Base-by-base conservation (phyloP, 1,140 invertebrate species). In the Metopolophium dirhodum region DNA sequence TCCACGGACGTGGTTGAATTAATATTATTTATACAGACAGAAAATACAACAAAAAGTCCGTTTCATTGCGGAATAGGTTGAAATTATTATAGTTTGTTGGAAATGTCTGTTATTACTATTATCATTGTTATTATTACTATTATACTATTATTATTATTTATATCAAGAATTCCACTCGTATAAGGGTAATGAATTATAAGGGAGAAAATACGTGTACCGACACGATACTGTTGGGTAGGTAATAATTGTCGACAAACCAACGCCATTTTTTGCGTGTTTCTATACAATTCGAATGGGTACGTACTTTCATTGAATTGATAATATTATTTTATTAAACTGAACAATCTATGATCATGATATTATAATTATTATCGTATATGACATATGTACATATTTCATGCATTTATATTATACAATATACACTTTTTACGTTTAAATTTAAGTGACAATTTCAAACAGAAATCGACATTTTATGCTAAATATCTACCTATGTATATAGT, bases 141-240 rank as follows among this genome's bases (percentile, higher is more conserved):
- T 54, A 23, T 54, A 23, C 22, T 54, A 7, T 54, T 54, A 23
- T 77, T 35, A 77, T 77, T 77, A 77, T n/a, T 77, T n/a, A 77
- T 77, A 77, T 77, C 61, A n/a, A 77, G 61, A 77, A 77, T 77
- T 77, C 14, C 61, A 77, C 61, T n/a, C 61, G 8, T 77, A 77
- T 77, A 77, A 77, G 61, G 30, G 61, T 77, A 77, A 77, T n/a
- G 61, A 77, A 77, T 77, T 35, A 77, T 77, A 77, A 77, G n/a
- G 61, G 61, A 9, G 61, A 7, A 77, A 68, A 77, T 37, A 37
- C 14, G 14, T 77, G 61, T 20, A 35, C n/a, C n/a, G 30, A n/a
- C 30, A 77, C 61, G 61, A n/a, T n/a, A 77, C 61, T 77, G 23
- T 77, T 77, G n/a, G 11, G 14, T 77, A 77, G n/a, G 30, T 77